Base-by-base conservation (phyloP, 92 coral and sea anemone genomes). In the Heliopora coerulea region DNA sequence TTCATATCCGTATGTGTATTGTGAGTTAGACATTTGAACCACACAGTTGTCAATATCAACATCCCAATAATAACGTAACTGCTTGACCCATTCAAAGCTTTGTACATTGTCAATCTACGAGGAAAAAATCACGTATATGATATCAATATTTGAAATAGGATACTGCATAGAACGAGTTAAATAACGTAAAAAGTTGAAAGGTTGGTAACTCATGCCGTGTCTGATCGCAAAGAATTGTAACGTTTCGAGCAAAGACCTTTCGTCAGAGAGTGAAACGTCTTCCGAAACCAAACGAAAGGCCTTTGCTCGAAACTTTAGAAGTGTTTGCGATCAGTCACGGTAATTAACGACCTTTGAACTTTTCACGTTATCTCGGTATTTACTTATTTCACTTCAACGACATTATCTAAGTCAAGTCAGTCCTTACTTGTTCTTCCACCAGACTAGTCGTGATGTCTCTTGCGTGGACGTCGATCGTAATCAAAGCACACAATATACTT, bases 41-140 rank as follows among this genome's bases (percentile, higher is more conserved):
- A 95, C 96, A 41, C 99, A 95, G 84, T 95, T 95, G 78, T 95
- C 99, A 27, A 95, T 86, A 75, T 95, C 99, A 63, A 88, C 96
- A 79, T 95, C 99, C 99, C 99, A 95, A 81, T 95, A 95, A 72
- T 95, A 95, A 27, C 99, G 96, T 62, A 95, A 80, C 75, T 95
- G 99, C 62, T 95, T 95, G 20, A 95, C 96, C 99, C 99, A 95
- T 77, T 95, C 99, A 72, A 95, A 95, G 49, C 89, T 90, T 56
- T 86, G 86, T 49, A 89, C 89, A 63, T 81, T 91, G 42, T 95
- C 99, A 66, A 95, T 92, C 99, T 95, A 65, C 23, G 57, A 21
- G 3, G 23, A 49, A 33, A 24, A 62, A 8, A 23, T 27, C 27
- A 44, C 31, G 54, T 10, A 30, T 61, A 30, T 6, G 17, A 25